Base-by-base conservation (phyloP, 2,888 invertebrate species). In the Mechanitis messenoides region DNA sequence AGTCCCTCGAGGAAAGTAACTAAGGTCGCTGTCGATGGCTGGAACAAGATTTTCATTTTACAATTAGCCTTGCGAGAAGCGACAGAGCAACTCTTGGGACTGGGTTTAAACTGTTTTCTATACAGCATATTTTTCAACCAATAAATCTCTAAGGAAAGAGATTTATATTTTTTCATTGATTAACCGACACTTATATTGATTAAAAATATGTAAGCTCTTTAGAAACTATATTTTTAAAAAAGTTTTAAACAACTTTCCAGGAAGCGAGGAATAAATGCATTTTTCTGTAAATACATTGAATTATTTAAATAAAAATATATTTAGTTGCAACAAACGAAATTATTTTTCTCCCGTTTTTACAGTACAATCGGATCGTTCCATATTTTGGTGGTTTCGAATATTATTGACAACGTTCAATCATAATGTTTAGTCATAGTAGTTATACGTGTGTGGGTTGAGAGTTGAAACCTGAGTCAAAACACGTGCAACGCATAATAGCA, bases 11-110 rank as follows among this genome's bases (percentile, higher is more conserved):
- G 35, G 47, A 47, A 62, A 33, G 46, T 45, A 62, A 64, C 60
- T 56, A 64, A 53, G 47, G 53, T 59, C 63, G 42, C 59, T 65
- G 66, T 64, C 66, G 65, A 67, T 69, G 62, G 64, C 63, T 69
- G 67, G 70, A 71, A 75, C 72, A 69, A 71, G 73, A 74, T 75
- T 76, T 75, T 71, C 72, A 75, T 71, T 75, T 74, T 74, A 71
- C 74, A 76, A 77, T 77, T 74, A 78, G 67, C 62, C 66, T 64
- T 64, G 61, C 66, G 68, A 64, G 68, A 66, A 55, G 64, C 64
- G 59, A 50, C 55, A 45, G 50, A 57, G 54, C 35, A 53, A 53
- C 65, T 62, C 62, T 53, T 47, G 59, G 62, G 59, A 63, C 53
- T 56, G 59, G 59, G 59, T 54, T 45, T 42, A 56, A 59, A 59